phyloP scores from a whole-genome alignment of 2,888 invertebrate species.

The Leptinotarsa haldemani region DNA sequence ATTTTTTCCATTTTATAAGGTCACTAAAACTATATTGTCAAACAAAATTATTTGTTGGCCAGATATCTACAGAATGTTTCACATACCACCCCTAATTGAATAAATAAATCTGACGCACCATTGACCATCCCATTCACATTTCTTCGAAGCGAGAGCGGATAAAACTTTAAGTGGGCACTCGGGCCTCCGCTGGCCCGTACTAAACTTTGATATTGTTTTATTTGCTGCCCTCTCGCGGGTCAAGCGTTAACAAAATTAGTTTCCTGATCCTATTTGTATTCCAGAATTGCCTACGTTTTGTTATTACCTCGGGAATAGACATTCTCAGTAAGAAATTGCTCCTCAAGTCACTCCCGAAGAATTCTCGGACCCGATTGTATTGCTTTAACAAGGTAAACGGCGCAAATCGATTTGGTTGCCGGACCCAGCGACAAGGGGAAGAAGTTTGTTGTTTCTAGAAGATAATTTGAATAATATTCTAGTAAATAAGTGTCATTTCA shows the following conservation, averaged over 20 bases:
- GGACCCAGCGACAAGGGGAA: not conserved
- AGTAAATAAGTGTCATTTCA: no score
- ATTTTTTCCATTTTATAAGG: no score
- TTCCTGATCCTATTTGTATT: conserved; percentile 66
- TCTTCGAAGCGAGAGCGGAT: conserved; percentile 39
- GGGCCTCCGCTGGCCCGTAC: conserved; percentile 60
- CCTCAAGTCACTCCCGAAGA: conserved; percentile 44
- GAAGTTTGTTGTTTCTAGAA: no score
- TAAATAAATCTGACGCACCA: conserved; percentile 35
- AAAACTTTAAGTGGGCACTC: conserved; percentile 58
- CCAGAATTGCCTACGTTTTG: conserved; percentile 62
- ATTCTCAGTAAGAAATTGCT: conserved; percentile 58
- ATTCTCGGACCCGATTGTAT: conserved; percentile 33
- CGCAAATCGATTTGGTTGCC: conserved; percentile 20
- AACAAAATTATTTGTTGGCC: no score
- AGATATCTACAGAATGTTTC: not conserved
- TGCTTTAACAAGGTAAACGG: conserved; percentile 28
- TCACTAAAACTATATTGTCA: no score
- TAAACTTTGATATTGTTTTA: conserved; percentile 68
- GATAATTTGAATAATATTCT: no score
- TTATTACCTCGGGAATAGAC: conserved; percentile 60
- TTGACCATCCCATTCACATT: conserved; percentile 24
- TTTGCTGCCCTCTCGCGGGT: conserved; percentile 64
- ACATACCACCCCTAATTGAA: conserved; percentile 18
- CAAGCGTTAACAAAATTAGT: conserved; percentile 66